Evolutionary conservation across 1,140 invertebrate genomes (phyloP).

Genomic region (Listronotus bonariensis): DNA sequence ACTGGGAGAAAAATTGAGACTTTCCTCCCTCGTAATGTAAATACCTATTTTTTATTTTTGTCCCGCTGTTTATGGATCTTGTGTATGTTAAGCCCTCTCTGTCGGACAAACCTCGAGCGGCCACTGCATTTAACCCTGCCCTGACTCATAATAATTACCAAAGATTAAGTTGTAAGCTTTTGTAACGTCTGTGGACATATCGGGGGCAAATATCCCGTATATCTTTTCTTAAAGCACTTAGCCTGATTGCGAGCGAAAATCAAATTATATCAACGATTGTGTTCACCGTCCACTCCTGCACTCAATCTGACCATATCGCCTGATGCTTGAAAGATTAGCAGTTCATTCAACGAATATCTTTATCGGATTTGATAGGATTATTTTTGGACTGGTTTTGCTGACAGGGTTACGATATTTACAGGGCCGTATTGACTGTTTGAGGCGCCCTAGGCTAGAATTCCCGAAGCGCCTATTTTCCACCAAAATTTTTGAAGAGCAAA

Average conservation of each 20-base stretch:
- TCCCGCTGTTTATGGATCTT: too few relatives aligned
- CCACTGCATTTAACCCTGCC: too few relatives aligned
- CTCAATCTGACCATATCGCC: slow-evolving; percentile 18
- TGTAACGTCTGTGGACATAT: not conserved
- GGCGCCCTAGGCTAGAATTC: too few relatives aligned
- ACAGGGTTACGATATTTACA: too few relatives aligned
- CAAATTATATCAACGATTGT: slow-evolving; percentile 36
- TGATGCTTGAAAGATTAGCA: slow-evolving; percentile 30
- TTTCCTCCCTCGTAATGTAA: too few relatives aligned
- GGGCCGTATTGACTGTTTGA: too few relatives aligned
- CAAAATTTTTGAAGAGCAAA: too few relatives aligned
- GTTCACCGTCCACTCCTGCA: slow-evolving; percentile 5
- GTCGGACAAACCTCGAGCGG: too few relatives aligned
- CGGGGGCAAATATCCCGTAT: slow-evolving; percentile 18
- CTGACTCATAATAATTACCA: slow-evolving; percentile 14
- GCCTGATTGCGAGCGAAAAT: slow-evolving; percentile 35
- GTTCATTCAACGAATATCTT: slow-evolving; percentile 22
- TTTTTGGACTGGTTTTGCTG: not conserved
- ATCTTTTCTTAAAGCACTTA: slow-evolving; percentile 27
- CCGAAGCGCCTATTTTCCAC: too few relatives aligned
- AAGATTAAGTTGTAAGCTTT: slow-evolving; percentile 26
- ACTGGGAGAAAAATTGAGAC: too few relatives aligned
- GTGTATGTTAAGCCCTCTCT: too few relatives aligned
- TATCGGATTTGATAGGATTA: slow-evolving; percentile 26
- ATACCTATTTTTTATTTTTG: too few relatives aligned